Conservation (phyloP, 2,888 invertebrate species). For the Litoditis marina region DNA sequence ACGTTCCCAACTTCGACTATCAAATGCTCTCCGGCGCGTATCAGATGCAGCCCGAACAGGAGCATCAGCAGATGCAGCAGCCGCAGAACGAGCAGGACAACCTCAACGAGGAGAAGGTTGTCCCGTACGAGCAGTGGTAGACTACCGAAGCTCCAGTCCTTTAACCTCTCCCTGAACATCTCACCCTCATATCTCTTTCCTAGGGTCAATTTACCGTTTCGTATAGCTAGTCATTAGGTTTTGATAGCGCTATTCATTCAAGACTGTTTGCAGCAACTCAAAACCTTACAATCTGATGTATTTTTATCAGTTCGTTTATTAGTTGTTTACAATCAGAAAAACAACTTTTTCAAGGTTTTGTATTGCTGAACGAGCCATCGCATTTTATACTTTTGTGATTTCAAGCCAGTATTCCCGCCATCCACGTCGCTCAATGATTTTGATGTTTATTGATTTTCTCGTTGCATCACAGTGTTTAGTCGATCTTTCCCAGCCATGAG, state of each 20-base stretch:
- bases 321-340: no score
- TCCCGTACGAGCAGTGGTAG: constrained; percentile 45
- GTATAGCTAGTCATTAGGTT: constrained; percentile 6
- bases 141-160: neutral
- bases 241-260: neutral
- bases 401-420: no score
- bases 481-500: no score
- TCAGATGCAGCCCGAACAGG: constrained; percentile 22
- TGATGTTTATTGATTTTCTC: no score
- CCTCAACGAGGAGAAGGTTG: constrained; percentile 29
- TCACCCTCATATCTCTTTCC: neutral
- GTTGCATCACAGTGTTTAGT: no score
- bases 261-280: no score
- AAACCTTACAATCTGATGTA: no score
- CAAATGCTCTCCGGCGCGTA: constrained; percentile 29
- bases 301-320: no score
- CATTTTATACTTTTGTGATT: neutral
- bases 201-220: constrained; percentile 6
- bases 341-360: no score
- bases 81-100: constrained; percentile 2
- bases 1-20: constrained; percentile 47
- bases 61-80: constrained; percentile 14
- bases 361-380: neutral
- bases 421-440: no score
- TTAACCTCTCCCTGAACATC: neutral